These are phyloP conservation scores for Patella depressa DNA, from an alignment of 2,888 invertebrate genomes.

Conservation along the genomic window DNA sequence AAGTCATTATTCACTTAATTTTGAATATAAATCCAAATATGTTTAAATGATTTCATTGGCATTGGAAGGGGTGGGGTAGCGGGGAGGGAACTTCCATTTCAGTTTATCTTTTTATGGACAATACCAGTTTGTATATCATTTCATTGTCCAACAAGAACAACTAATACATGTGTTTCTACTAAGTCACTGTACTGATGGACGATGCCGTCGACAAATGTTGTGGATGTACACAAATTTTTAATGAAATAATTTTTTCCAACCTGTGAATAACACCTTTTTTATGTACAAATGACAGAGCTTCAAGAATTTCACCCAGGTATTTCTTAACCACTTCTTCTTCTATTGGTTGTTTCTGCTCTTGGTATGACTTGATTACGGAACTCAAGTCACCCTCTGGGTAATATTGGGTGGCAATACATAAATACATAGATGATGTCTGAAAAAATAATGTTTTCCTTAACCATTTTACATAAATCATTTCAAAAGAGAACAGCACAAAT, in stretches of 20 bases:
- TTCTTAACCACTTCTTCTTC: conserved; percentile 63
- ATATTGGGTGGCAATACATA: conserved; percentile 67
- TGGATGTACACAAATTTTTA: too few relatives aligned
- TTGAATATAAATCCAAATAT: too few relatives aligned
- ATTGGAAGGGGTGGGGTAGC: not conserved
- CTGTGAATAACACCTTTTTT: conserved; percentile 66
- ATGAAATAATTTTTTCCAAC: conserved; percentile 35
- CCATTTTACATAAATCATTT: not conserved
- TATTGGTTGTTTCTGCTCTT: conserved; percentile 52
- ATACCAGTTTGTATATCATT: too few relatives aligned
- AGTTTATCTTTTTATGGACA: too few relatives aligned
- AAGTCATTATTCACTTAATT: too few relatives aligned
- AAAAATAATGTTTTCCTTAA: conserved; percentile 16
- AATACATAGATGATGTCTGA: conserved; percentile 66
- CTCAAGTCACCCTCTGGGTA: conserved; percentile 63
- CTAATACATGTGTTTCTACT: too few relatives aligned
- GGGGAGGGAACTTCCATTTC: too few relatives aligned
- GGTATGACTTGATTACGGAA: conserved; percentile 47
- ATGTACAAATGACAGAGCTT: conserved; percentile 66
- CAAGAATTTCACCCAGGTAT: conserved; percentile 66
- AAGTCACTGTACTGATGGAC: too few relatives aligned
- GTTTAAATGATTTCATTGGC: not conserved
- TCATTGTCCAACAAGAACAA: too few relatives aligned
- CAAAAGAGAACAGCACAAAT: not conserved
- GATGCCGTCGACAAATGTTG: too few relatives aligned